Base-by-base conservation (phyloP, 2,797 vertebrate genomes). In the Chrysocyon brachyurus region DNA sequence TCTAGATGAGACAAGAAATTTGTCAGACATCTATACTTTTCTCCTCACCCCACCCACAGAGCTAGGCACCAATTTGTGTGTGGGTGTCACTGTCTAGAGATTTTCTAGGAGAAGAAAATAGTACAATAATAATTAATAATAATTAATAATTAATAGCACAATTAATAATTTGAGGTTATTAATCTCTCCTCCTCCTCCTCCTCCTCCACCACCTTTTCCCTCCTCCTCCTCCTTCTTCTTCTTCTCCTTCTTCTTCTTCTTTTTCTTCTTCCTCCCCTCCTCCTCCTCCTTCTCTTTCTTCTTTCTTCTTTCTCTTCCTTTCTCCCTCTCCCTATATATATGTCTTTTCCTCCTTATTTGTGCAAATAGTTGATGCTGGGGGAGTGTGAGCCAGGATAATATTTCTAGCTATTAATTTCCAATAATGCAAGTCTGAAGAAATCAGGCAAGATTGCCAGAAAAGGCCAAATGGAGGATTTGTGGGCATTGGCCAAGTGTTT, bases 371-470 rank as follows among this genome's bases (percentile, higher is more conserved):
- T 75, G 28, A 21, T 40, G 40, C 15, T 57, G 22, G 36, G 78
- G 54, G 93, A 85, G 11, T 46, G 14, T 75, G 90, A 56, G 11
- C 5, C 16, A 66, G 28, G 68, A 54, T 56, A 14, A 81, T 64
- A 33, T 61, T 90, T 87, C 24, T 96, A 77, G 22, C 21, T 95
- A 33, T 73, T 86, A 72, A 82, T 92, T 77, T 89, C 54, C 26
- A 88, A 8, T 59, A 87, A 77, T 4, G 0, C 17, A 54, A 81
- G 9, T 61, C 11, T 85, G 33, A 88, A 78, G 40, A 96, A 83
- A 28, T 75, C 22, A 90, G 78, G 16, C 6, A 59, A 96, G 56
- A 28, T 54, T 77, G 26, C 56, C 24, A 85, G 75, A 87, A 72
- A 70, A 88, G 26, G 49, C 31, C 94, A 72, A 68, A 72, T 57